A percentile compares a stretch with the other conserved stretches of the same genome.
phyloP scores from a whole-genome alignment of 2,888 invertebrate species.

The Ophion ellenae region DNA sequence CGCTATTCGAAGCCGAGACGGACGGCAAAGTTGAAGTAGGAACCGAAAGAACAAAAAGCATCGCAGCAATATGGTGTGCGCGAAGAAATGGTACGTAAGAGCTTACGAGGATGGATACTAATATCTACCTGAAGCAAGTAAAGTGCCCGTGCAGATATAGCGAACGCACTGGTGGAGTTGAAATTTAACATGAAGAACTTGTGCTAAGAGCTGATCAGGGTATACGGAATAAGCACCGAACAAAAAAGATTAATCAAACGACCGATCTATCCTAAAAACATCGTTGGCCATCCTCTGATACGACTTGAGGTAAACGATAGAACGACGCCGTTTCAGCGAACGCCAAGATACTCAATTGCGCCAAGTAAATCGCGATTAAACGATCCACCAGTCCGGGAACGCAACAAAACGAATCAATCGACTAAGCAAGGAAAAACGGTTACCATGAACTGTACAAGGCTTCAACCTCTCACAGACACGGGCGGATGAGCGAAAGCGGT shows the following conservation, averaged over 20 bases:
- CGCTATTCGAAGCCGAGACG: conserved; percentile 46
- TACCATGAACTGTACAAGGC: neutral
- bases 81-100: conserved; percentile 22
- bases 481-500: neutral
- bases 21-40: conserved; percentile 6
- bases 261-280: neutral
- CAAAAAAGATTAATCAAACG: neutral
- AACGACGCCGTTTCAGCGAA: too few species aligned
- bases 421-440: neutral
- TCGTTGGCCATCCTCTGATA: too few species aligned
- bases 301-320: too few species aligned
- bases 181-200: conserved; percentile 3
- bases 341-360: neutral
- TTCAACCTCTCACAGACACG: neutral
- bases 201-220: neutral
- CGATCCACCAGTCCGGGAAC: neutral
- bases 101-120: conserved; percentile 39
- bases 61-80: conserved; percentile 10
- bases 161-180: neutral
- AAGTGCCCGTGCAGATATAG: neutral
- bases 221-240: neutral
- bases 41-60: conserved; percentile 15
- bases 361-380: neutral
- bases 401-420: neutral
- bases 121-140: conserved; percentile 25